Conservation (phyloP, 1,140 invertebrate genomes). For the Sesamia nonagrioides region DNA sequence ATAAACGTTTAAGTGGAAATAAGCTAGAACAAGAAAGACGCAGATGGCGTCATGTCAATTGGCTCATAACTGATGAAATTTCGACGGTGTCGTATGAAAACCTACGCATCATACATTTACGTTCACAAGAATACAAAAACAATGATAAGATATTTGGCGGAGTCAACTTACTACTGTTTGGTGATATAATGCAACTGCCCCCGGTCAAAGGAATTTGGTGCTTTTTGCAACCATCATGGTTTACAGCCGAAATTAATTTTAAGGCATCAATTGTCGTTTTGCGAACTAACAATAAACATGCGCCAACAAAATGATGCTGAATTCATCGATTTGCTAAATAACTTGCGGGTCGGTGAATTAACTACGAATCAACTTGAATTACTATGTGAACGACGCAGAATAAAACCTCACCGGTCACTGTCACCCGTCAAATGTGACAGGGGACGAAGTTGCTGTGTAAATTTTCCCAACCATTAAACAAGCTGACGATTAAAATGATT, state of each 20-base stretch:
- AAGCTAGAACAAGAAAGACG: constrained; percentile 4
- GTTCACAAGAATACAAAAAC: too few species aligned
- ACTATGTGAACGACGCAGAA: constrained; percentile 6
- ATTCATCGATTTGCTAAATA: neutral
- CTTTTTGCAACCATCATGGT: constrained; percentile 1
- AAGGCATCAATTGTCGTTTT: constrained; percentile 6
- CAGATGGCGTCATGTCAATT: constrained; percentile 9
- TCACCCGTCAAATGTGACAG: neutral
- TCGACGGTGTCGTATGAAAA: constrained; percentile 12
- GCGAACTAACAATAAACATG: constrained; percentile 13
- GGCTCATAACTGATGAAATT: constrained; percentile 25
- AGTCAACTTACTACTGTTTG: constrained; percentile 1
- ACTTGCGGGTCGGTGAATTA: neutral
- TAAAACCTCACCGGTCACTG: too few species aligned
- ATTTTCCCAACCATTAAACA: neutral
- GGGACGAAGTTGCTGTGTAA: neutral
- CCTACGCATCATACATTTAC: neutral
- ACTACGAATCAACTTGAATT: neutral
- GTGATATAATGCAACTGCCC: neutral
- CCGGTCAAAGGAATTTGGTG: constrained; percentile 1
- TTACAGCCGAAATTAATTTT: neutral
- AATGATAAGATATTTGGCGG: too few species aligned
- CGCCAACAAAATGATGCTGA: neutral
- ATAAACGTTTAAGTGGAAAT: too few species aligned
- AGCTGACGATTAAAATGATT: neutral